Evolutionary conservation across 2,888 invertebrate genomes (phyloP), one percentile per base, ranked within the genome.

Genomic region (Choristoneura rosaceana): DNA sequence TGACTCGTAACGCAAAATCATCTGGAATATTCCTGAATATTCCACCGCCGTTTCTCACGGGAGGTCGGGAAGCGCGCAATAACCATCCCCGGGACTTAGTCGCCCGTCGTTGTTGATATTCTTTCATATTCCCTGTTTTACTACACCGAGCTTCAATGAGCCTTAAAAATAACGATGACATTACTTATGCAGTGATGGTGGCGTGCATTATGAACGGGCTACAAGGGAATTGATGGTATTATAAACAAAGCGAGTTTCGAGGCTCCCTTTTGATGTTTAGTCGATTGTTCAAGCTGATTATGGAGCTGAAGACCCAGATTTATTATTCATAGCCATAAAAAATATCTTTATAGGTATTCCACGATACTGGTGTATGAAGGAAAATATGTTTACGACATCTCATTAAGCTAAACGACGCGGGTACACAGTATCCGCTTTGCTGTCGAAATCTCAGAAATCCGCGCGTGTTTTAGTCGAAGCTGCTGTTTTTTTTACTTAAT

Each of bases 1-100:
- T 63, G 71, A 71, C 67, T 71, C 71, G 71, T 63, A 52, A 68
- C 67, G 25, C 47, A 67, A 71, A 71, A 71, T 71, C 71, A 71
- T 71, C 67, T 64, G 64, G 50, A 73, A 59, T 69, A 50, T 52
- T 25, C 65, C 12, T 10, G 68, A 69, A 73, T 61, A 68, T 68
- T 60, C 50, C 73, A 60, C 59, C 68, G 47, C 43, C 68, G 33
- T 67, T 41, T 45, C 68, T 69, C 50, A 73, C 25, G 59, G 63
- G 67, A 68, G 58, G 33, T 5, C 58, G 68, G 68, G 25, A 71
- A 71, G 71, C 58, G 41, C 38, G 69, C 68, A 43, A 69, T 73
- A 64, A 73, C 73, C 60, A 43, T 73, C 64, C 43, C 64, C 33
- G 41, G 52, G 73, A 64, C 62, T 71, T 68, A 67, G 63, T 71